Evolutionary conservation across 1,140 invertebrate genomes (phyloP), one percentile per base, ranked within the genome.

Genomic region (Megalopta genalis): DNA sequence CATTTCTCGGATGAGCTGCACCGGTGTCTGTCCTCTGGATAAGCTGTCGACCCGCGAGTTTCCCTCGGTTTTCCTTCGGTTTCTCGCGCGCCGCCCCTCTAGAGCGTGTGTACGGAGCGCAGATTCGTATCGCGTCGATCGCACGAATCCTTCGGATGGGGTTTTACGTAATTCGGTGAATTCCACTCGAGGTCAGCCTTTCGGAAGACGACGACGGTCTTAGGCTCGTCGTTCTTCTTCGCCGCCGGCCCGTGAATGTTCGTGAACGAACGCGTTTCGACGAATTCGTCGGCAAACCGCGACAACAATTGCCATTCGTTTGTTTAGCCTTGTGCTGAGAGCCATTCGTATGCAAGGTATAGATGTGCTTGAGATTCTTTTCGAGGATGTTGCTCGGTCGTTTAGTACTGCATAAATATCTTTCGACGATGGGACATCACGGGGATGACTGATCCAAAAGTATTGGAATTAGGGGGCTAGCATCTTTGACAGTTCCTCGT

Each of bases 401-500:
- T 49, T 72, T 85, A 39, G 27, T 54, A 54, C 75, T 62, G 54
- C 16, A 25, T 23, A 49, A 79, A 59, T 42, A 16, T 77, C 52
- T 67, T 52, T 63, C 14, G 32, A 80, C 42, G 54, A 67, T 70
- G 37, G 68, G 27, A 37, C 77, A 65, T 80, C 77, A n/a, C 66
- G 59, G 69, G 21, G 18, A 57, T 27, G 21, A 49, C 37, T 69
- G 70, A 42, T 78, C 25, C 73, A 54, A 25, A 69, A 63, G 32
- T 12, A 23, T 83, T 76, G 82, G 84, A 91, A 94, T 97, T 97
- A 97, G 94, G 97, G 97, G 85, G 97, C 97, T 86, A 99, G 94
- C 97, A 99, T 98, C 93, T 98, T 98, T 73, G 97, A 99, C 57
- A 99, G 95, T 90, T 98, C 97, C 93, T 99, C 98, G 91, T 99